phyloP scores from a whole-genome alignment of 2,797 vertebrate species.

The Paedocypris micromegethes region DNA sequence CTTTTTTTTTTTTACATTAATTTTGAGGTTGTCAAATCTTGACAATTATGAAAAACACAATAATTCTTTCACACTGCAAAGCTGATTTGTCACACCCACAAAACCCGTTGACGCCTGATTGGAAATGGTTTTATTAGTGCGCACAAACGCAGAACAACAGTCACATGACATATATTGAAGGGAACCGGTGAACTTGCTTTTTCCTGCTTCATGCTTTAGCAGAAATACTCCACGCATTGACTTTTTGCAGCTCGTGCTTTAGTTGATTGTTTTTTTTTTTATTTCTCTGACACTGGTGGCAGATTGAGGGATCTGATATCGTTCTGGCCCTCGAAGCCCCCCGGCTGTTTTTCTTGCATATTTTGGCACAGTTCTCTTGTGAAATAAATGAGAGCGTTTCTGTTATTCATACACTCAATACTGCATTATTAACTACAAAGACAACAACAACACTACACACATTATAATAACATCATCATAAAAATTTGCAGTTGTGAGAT shows the following conservation, averaged over 20 bases:
- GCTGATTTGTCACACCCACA: conserved; percentile 4
- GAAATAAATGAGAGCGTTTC: conserved; percentile 33
- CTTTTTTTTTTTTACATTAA: too few species aligned
- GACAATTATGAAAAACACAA: not conserved
- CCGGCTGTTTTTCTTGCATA: conserved; percentile 65
- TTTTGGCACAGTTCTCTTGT: conserved; percentile 61
- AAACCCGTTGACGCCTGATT: conserved; percentile 28
- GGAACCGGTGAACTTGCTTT: conserved; percentile 61
- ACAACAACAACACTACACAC: conserved; percentile 56
- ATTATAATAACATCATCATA: conserved; percentile 52
- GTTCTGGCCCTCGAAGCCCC: conserved; percentile 26
- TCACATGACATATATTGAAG: conserved; percentile 68
- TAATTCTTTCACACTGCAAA: conserved; percentile 1
- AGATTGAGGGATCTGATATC: conserved; percentile 37
- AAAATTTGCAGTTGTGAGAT: conserved; percentile 66
- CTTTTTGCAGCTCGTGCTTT: conserved; percentile 63
- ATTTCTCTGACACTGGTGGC: conserved; percentile 28
- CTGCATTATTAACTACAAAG: conserved; percentile 39
- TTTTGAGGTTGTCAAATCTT: not conserved
- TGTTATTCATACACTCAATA: conserved; percentile 57
- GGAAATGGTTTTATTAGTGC: conserved; percentile 63
- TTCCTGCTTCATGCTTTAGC: conserved; percentile 73
- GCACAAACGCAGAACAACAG: conserved; percentile 64
- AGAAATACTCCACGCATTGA: conserved; percentile 66
- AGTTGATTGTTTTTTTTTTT: conserved; percentile 58